A percentile compares a stretch with the other conserved stretches of the same genome.
These are phyloP conservation scores for Philopedon plagiatum DNA, from an alignment of 2,888 invertebrate species.

Conservation along the genomic window DNA sequence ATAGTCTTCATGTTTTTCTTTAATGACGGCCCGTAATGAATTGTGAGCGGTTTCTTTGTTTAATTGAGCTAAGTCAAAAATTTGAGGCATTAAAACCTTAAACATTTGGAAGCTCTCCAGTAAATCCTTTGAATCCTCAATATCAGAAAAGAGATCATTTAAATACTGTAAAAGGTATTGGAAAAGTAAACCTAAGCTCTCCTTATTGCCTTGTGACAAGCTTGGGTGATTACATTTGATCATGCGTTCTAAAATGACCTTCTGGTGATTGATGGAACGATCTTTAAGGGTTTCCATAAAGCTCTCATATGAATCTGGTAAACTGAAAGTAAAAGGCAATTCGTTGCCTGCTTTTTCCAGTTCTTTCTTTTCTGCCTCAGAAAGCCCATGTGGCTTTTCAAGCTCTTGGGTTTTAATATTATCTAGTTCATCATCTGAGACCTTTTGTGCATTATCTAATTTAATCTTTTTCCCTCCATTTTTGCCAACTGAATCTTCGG, in stretches of 20 bases:
- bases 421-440: not conserved
- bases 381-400: constrained; percentile 50
- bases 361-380: constrained; percentile 25
- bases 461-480: constrained; percentile 16
- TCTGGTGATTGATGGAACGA: constrained; percentile 77
- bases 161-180: constrained; percentile 84
- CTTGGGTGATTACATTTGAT: constrained; percentile 92
- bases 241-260: constrained; percentile 82
- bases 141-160: constrained; percentile 75
- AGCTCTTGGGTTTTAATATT: not conserved
- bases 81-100: constrained; percentile 70
- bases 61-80: constrained; percentile 80
- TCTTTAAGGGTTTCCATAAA: constrained; percentile 75
- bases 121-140: constrained; percentile 64
- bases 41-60: constrained; percentile 79
- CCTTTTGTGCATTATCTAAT: not conserved
- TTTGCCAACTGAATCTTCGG: constrained; percentile 55
- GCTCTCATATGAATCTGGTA: constrained; percentile 76
- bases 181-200: constrained; percentile 81
- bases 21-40: constrained; percentile 78
- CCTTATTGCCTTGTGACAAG: constrained; percentile 83
- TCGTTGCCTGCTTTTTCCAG: constrained; percentile 63
- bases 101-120: constrained; percentile 74
- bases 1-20: constrained; percentile 80
- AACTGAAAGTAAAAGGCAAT: constrained; percentile 73